Evolutionary conservation across 2,888 invertebrate genomes (phyloP), one percentile per base, ranked within the genome.

Genomic region (Brachyptera risi): DNA sequence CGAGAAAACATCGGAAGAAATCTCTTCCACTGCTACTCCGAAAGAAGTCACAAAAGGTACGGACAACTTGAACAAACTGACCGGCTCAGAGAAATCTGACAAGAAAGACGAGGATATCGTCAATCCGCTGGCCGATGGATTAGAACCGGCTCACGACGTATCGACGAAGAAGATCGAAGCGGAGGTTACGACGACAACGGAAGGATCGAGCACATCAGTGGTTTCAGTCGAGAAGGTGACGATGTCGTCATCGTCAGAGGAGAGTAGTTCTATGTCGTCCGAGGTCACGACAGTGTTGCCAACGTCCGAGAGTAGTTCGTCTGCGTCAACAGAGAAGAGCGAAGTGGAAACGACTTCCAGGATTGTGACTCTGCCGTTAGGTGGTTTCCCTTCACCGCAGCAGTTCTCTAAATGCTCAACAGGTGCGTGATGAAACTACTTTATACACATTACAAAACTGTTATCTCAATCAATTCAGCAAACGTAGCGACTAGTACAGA

Each of bases 371-470:
- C n/a, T n/a, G n/a, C n/a, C n/a, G n/a, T n/a, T n/a, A n/a, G n/a
- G n/a, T n/a, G n/a, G n/a, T n/a, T n/a, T n/a, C n/a, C n/a, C n/a
- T n/a, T n/a, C n/a, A n/a, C n/a, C n/a, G n/a, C n/a, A n/a, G n/a
- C n/a, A n/a, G 31, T 80, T 80, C 66, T 78, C 80, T 0, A 79
- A 81, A 70, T 83, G 83, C 67, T 75, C 78, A 24, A 72, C 67
- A 62, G 68, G 68, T 68, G 62, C 62, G 60, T n/a, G n/a, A n/a
- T n/a, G n/a, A n/a, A n/a, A n/a, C n/a, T n/a, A n/a, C n/a, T n/a
- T n/a, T n/a, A n/a, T n/a, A n/a, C n/a, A n/a, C n/a, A n/a, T n/a
- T n/a, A n/a, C n/a, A n/a, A n/a, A n/a, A n/a, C n/a, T n/a, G n/a
- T n/a, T n/a, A n/a, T n/a, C n/a, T n/a, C n/a, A n/a, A n/a, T n/a